phyloP scores from a whole-genome alignment of 2,797 vertebrate species.

The Gymnoscopelus braueri region DNA sequence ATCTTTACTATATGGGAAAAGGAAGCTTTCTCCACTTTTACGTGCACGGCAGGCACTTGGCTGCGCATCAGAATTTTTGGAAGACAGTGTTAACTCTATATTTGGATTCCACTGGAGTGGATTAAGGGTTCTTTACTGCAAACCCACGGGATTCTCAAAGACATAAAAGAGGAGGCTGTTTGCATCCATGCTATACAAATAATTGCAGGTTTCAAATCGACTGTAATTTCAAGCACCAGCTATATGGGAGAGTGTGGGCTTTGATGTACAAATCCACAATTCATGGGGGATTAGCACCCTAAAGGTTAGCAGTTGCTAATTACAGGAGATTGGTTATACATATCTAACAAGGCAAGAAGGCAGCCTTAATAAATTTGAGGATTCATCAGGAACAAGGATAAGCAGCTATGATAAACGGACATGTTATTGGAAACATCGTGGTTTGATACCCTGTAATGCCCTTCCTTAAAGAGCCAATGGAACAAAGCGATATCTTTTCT shows the following conservation, averaged over 20 bases:
- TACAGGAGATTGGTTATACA: conserved; percentile 85
- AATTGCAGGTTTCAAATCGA: conserved; percentile 85
- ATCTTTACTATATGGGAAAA: conserved; percentile 64
- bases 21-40: conserved; percentile 60
- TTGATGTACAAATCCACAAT: conserved; percentile 89
- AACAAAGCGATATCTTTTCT: conserved; percentile 23
- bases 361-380: conserved; percentile 81
- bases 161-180: conserved; percentile 84
- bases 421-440: conserved; percentile 58
- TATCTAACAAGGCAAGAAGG: conserved; percentile 82
- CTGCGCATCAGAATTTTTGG: conserved; percentile 74
- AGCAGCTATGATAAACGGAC: conserved; percentile 72
- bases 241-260: conserved; percentile 80
- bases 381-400: conserved; percentile 79
- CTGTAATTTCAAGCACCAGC: conserved; percentile 83
- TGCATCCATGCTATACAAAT: conserved; percentile 85
- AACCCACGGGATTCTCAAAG: conserved; percentile 84
- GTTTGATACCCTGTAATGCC: conserved; percentile 62
- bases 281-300: conserved; percentile 86
- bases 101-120: conserved; percentile 86
- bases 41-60: conserved; percentile 71
- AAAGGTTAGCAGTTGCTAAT: conserved; percentile 88
- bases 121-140: conserved; percentile 85
- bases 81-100: conserved; percentile 82
- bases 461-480: conserved; percentile 32